Evolutionary conservation across 2,888 invertebrate genomes (phyloP), one percentile per base, ranked within the genome.

Genomic region (Epinotia bilunana): DNA sequence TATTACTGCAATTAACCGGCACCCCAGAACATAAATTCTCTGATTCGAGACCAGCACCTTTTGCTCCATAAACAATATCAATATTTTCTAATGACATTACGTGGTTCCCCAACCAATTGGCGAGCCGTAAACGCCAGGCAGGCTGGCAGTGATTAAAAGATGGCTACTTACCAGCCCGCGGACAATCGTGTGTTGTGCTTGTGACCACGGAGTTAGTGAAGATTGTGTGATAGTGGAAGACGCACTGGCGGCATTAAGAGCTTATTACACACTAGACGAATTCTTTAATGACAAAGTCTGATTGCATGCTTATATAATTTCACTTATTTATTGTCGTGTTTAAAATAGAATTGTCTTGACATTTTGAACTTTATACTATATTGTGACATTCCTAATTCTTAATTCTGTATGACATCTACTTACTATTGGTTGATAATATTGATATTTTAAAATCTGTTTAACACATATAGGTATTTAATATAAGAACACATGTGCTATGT

Each of bases 91-190:
- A 53, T 53, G 53, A 53, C 53, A 53, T 53, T 53, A 53, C n/a
- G n/a, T n/a, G 53, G n/a, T n/a, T 53, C n/a, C n/a, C 49, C 53
- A 53, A 53, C n/a, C 53, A 53, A 53, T 53, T 53, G 53, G 53
- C n/a, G 53, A 6, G 16, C 49, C 49, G 49, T 49, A 49, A 49
- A 49, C 49, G 49, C 49, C 49, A 53, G 53, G n/a, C 53, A 71
- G 62, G 20, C 39, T 18, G 71, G 53, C 71, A 71, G 62, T 71
- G 71, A 62, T 55, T 62, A 71, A 71, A 71, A 39, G 20, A 71
- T 71, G 23, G 57, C 57, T n/a, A 53, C 28, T 18, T 53, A 16
- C 62, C 53, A 55, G 55, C 71, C 62, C 33, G n/a, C 53, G 70
- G 70, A 60, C 61, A 28, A 23, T 20, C 60, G 60, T 61, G n/a